Evolutionary conservation across 92 coral and sea anemone species (phyloP).

Genomic region (Hydrozoanthus gracilis): DNA sequence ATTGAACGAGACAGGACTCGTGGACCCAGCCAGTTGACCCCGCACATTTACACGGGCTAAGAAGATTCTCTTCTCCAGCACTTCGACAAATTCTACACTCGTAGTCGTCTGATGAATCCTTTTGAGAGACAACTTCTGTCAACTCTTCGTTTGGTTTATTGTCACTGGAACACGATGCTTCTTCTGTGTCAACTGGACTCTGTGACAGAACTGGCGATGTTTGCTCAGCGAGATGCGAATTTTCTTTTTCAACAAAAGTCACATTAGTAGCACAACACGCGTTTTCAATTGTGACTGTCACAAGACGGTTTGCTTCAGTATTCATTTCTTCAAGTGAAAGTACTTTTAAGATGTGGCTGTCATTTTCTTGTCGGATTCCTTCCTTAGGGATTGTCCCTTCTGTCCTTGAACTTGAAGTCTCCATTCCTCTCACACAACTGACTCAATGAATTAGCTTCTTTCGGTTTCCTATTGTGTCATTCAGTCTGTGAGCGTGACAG

Average conservation of each 20-base stretch:
- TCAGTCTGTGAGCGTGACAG: constrained; percentile 32
- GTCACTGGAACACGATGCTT: neutral
- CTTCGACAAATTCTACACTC: constrained; percentile 95
- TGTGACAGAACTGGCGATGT: constrained; percentile 30
- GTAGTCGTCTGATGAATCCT: constrained; percentile 13
- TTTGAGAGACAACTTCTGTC: neutral
- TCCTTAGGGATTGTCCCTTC: neutral
- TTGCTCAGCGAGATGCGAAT: neutral
- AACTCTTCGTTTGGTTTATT: neutral
- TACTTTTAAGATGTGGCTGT: neutral
- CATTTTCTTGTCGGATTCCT: neutral
- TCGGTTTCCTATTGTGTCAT: neutral
- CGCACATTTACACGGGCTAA: constrained; percentile 93
- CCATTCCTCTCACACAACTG: neutral
- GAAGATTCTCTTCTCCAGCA: constrained; percentile 73
- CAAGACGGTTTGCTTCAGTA: neutral
- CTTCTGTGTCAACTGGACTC: neutral
- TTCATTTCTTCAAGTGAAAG: neutral
- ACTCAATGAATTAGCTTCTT: neutral
- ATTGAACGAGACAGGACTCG: constrained; percentile 86
- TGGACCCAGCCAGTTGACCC: constrained; percentile 98
- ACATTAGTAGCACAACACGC: neutral
- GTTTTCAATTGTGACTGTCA: constrained; percentile 18
- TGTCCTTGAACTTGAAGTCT: neutral
- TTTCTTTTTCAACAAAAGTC: constrained; percentile 11